Conservation (phyloP, 2,797 vertebrate genomes). For the Rhynchotus rufescens region DNA sequence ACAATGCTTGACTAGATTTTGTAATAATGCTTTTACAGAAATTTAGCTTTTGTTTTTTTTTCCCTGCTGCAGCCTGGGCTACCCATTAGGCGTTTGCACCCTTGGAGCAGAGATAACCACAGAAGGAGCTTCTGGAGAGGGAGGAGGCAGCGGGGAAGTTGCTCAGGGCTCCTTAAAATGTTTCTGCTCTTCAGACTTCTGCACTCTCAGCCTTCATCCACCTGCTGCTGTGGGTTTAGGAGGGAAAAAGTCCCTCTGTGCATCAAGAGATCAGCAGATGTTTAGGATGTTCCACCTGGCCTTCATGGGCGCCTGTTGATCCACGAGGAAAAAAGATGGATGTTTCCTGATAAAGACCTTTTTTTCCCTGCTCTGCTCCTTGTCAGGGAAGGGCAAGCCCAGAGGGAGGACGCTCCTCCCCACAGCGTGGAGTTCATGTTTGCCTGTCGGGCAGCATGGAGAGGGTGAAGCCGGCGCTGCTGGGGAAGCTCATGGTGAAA, state of each 20-base stretch:
- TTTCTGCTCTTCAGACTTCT: neutral
- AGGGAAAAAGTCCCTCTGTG: neutral
- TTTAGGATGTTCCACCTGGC: neutral
- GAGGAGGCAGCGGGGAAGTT: neutral
- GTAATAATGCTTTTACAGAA: constrained; percentile 64
- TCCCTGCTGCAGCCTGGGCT: constrained; percentile 10
- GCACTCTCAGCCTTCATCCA: neutral
- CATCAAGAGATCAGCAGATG: neutral
- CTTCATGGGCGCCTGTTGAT: neutral
- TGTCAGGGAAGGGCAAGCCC: neutral
- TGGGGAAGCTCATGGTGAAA: neutral
- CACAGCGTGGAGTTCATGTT: neutral
- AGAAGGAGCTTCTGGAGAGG: constrained; percentile 4
- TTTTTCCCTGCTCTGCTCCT: neutral
- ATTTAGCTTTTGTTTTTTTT: constrained; percentile 58
- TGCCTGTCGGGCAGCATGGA: neutral
- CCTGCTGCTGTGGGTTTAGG: neutral
- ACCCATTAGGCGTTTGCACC: neutral
- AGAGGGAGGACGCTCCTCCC: neutral
- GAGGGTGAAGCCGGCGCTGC: neutral
- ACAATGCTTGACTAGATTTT: constrained; percentile 75
- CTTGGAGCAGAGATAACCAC: constrained; percentile 18
- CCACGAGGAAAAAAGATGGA: neutral
- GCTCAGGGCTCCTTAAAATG: neutral
- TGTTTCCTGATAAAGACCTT: neutral